Evolutionary conservation across 2,888 invertebrate genomes (phyloP).

Genomic region (Ecliptopera silaceata): DNA sequence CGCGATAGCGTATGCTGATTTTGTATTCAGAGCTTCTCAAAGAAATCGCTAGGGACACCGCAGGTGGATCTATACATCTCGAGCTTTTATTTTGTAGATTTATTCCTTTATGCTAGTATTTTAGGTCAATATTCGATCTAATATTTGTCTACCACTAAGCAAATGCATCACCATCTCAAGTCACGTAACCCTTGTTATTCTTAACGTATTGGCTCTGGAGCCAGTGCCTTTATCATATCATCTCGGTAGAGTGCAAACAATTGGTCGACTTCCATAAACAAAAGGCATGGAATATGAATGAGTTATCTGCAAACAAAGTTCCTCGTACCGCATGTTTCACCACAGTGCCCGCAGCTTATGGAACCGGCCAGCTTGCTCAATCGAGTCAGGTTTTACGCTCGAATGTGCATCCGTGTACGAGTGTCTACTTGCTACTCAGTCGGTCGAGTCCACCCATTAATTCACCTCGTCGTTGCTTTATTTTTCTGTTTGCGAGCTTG

Average conservation of each 20-base stretch:
- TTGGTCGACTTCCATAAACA: slow-evolving; percentile 42
- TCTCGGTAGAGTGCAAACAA: slow-evolving; percentile 32
- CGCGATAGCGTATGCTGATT: no score
- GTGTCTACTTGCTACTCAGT: background rate
- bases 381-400: slow-evolving; percentile 9
- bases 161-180: slow-evolving; percentile 17
- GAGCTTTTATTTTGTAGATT: no score
- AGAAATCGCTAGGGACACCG: no score
- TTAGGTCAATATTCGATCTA: slow-evolving; percentile 4
- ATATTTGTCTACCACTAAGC: slow-evolving; percentile 7
- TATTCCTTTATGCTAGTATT: no score
- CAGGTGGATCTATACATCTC: no score
- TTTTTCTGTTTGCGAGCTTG: background rate
- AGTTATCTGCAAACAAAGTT: slow-evolving; percentile 47
- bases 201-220: slow-evolving; percentile 18
- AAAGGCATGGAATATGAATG: slow-evolving; percentile 44
- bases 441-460: background rate
- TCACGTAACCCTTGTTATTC: slow-evolving; percentile 33
- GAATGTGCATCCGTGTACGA: slow-evolving; percentile 4
- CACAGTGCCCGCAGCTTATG: slow-evolving; percentile 19
- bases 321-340: slow-evolving; percentile 37
- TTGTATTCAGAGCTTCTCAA: no score
- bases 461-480: slow-evolving; percentile 1
- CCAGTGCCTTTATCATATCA: slow-evolving; percentile 32
- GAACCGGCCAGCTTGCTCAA: slow-evolving; percentile 9